A percentile compares a stretch with the other conserved stretches of the same genome.
These are phyloP conservation scores for Pseudochirops corinnae DNA, from an alignment of 2,797 vertebrate genomes.

Conservation along the genomic window DNA sequence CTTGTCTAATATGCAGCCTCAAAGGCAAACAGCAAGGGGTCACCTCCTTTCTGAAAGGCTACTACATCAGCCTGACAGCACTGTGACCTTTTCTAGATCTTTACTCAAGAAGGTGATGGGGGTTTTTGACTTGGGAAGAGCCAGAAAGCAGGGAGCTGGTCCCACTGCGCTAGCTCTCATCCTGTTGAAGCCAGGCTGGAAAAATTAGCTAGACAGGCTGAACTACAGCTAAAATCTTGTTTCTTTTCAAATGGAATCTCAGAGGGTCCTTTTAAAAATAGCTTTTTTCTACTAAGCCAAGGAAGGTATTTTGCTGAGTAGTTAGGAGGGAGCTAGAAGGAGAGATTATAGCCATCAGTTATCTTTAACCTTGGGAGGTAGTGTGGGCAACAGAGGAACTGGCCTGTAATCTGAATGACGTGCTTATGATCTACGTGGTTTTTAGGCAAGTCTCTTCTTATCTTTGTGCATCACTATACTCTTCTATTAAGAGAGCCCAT, in stretches of 20 bases:
- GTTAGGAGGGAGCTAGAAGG: background rate
- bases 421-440: background rate
- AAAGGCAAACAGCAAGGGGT: background rate
- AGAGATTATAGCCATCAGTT: background rate
- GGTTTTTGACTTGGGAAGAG: conserved; percentile 1
- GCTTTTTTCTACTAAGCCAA: background rate
- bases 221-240: background rate
- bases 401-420: background rate
- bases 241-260: conserved; percentile 45
- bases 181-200: background rate
- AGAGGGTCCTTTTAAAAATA: background rate
- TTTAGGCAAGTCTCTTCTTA: background rate
- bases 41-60: background rate
- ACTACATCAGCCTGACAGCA: background rate
- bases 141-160: background rate
- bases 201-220: background rate
- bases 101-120: background rate
- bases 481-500: background rate
- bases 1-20: background rate
- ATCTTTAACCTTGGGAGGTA: background rate
- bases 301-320: background rate
- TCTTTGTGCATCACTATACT: background rate
- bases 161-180: background rate
- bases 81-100: background rate
- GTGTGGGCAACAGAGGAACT: background rate